These are phyloP conservation scores for Eupithecia subumbrata DNA, from an alignment of 2,888 invertebrate species.

Conservation along the genomic window DNA sequence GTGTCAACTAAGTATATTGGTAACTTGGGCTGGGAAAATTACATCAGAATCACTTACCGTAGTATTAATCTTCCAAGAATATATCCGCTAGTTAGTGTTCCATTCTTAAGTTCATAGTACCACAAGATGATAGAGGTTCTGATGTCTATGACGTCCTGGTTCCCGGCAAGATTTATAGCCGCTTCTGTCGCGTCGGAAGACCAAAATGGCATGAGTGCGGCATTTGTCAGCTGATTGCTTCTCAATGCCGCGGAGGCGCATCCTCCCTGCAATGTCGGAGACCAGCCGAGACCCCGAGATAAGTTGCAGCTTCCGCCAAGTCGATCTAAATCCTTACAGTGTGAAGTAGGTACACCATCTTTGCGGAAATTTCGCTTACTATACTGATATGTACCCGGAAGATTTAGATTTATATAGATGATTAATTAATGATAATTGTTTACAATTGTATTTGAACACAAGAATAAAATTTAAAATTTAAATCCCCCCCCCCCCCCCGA, in stretches of 20 bases:
- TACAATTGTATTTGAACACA: too few species aligned
- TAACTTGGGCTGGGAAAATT: background rate
- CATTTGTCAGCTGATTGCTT: constrained; percentile 66
- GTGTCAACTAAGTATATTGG: background rate
- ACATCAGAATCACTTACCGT: background rate
- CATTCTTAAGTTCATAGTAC: background rate
- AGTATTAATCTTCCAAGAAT: background rate
- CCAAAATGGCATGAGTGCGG: constrained; percentile 38
- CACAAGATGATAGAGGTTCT: constrained; percentile 9
- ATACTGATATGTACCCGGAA: background rate
- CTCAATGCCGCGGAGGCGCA: constrained; percentile 77
- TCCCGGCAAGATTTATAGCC: constrained; percentile 8
- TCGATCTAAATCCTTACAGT: background rate
- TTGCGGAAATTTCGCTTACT: background rate
- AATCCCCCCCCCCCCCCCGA: too few species aligned
- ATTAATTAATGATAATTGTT: too few species aligned
- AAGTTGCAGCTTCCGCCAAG: constrained; percentile 73
- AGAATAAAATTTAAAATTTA: too few species aligned
- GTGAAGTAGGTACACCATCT: background rate
- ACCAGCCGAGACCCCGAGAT: constrained; percentile 55
- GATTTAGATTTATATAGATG: too few species aligned
- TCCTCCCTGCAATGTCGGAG: constrained; percentile 74
- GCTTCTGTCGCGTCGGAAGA: constrained; percentile 9
- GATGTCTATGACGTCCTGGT: background rate
- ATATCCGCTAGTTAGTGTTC: background rate